A percentile compares a stretch with the other conserved stretches of the same genome.
These are phyloP conservation scores for Pseudomyrmex dendroicus DNA, from an alignment of 1,140 invertebrate species.

Conservation along the genomic window DNA sequence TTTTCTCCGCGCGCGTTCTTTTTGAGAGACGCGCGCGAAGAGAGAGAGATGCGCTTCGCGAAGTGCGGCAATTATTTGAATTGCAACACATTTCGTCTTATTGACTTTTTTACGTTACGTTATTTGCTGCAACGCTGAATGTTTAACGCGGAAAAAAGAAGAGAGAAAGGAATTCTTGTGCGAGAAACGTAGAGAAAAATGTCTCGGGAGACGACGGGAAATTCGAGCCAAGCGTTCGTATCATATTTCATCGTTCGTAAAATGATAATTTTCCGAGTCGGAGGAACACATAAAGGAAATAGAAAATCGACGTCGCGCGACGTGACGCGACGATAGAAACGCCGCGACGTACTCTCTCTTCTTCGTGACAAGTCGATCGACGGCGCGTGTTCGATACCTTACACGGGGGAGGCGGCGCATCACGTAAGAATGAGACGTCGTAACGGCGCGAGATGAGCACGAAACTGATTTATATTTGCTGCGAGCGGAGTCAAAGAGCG, in stretches of 20 bases:
- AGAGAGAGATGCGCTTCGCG: no score
- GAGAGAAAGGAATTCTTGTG: not conserved
- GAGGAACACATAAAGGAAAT: slow-evolving; percentile 42
- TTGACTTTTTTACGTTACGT: no score
- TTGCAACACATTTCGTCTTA: no score
- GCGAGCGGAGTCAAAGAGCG: slow-evolving; percentile 42
- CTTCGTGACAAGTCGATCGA: slow-evolving; percentile 34
- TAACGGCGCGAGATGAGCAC: slow-evolving; percentile 29
- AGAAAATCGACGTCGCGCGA: slow-evolving; percentile 45
- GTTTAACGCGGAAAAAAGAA: not conserved
- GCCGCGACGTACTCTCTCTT: slow-evolving; percentile 18
- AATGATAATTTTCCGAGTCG: slow-evolving; percentile 54
- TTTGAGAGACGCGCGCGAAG: no score
- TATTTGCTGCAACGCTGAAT: not conserved
- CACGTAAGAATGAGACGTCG: slow-evolving; percentile 48
- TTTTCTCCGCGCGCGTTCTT: not conserved
- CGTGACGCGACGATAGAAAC: slow-evolving; percentile 45
- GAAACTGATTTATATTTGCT: slow-evolving; percentile 57
- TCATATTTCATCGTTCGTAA: slow-evolving; percentile 53
- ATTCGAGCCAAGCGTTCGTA: slow-evolving; percentile 33
- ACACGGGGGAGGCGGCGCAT: slow-evolving; percentile 3
- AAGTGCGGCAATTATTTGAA: no score
- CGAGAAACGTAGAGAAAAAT: not conserved
- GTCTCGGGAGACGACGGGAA: not conserved
- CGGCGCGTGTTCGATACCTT: slow-evolving; percentile 37